Evolutionary conservation across 2,888 invertebrate genomes (phyloP).

Genomic region (Nysson spinosus): DNA sequence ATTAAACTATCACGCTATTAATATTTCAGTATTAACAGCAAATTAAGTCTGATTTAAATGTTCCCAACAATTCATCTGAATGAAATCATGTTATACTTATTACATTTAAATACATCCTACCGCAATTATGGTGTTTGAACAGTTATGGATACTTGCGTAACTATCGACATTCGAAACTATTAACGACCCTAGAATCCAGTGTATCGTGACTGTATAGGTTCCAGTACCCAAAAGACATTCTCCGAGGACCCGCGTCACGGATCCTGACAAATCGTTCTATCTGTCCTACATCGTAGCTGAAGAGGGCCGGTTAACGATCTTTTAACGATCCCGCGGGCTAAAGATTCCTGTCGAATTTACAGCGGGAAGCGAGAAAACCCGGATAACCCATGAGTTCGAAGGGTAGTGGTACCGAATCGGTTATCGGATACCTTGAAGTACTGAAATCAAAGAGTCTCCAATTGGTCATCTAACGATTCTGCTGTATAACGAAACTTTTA

Average conservation of each 20-base stretch:
- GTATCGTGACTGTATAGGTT: conserved; percentile 31
- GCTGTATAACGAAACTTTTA: neutral
- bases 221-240: conserved; percentile 11
- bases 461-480: conserved; percentile 15
- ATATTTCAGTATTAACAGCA: too few species aligned
- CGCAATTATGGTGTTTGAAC: too few species aligned
- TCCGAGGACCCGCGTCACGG: conserved; percentile 47
- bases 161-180: neutral
- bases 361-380: conserved; percentile 29
- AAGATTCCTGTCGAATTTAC: conserved; percentile 39
- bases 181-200: neutral
- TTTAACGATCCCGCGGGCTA: conserved; percentile 53
- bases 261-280: conserved; percentile 57
- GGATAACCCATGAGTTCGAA: conserved; percentile 25
- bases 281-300: conserved; percentile 33
- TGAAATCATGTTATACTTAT: too few species aligned
- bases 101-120: too few species aligned
- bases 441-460: conserved; percentile 27
- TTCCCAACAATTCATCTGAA: too few species aligned
- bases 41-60: too few species aligned
- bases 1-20: too few species aligned
- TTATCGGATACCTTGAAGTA: conserved; percentile 43
- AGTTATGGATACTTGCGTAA: too few species aligned
- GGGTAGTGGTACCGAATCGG: conserved; percentile 21
- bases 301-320: conserved; percentile 55